Percentiles rank a stretch among this genome's conserved stretches.
Evolutionary conservation across 2,113 vertebrate genomes (phyloP).

Genomic region (Muscicapa adusta): DNA sequence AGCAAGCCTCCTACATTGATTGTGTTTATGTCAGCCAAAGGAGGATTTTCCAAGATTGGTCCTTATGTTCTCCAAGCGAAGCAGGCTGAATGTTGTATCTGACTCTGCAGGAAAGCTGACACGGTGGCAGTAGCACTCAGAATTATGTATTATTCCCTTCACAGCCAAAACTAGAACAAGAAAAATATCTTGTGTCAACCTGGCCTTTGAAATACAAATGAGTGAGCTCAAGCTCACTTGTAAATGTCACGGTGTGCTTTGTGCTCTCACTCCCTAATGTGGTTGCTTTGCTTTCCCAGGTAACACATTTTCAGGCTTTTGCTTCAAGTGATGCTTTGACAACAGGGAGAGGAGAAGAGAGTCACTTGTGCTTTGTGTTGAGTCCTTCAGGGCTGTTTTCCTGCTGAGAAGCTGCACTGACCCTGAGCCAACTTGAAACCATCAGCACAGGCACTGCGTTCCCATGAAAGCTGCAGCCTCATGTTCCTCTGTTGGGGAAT

Average conservation of each 20-base stretch:
- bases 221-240: slow-evolving; percentile 27
- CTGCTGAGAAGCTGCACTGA: not conserved
- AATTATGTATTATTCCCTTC: slow-evolving; percentile 3
- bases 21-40: not conserved
- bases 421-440: not conserved
- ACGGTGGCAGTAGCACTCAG: not conserved
- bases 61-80: fast-evolving
- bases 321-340: not conserved
- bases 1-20: not conserved
- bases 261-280: not conserved
- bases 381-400: not conserved
- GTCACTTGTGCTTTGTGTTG: not conserved
- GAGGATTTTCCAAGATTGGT: not conserved
- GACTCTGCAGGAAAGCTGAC: not conserved
- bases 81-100: not conserved
- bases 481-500: not conserved
- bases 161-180: not conserved
- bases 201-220: slow-evolving; percentile 62
- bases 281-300: not conserved
- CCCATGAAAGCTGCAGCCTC: not conserved
- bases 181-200: slow-evolving; percentile 47
- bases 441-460: not conserved
- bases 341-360: not conserved
- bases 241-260: slow-evolving; percentile 45
- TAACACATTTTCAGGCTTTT: slow-evolving; percentile 10